Evolutionary conservation across 92 coral and sea anemone species (phyloP).

Genomic region (Phenganax marumi): DNA sequence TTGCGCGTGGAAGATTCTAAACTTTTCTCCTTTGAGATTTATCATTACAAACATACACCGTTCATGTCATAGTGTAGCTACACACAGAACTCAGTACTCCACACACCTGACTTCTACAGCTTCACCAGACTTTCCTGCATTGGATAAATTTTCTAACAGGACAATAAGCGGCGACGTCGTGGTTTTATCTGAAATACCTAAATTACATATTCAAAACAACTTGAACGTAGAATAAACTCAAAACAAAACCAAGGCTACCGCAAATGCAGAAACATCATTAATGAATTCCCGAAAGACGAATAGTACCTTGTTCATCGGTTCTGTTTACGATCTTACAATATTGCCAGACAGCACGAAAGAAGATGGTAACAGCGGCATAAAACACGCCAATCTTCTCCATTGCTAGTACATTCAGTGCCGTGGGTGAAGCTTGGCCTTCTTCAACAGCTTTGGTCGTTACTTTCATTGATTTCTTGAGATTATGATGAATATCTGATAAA

Average conservation of each 20-base stretch:
- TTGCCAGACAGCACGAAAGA: slow-evolving; percentile 95
- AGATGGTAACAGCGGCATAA: slow-evolving; percentile 76
- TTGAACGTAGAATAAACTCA: background rate
- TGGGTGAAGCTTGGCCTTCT: slow-evolving; percentile 47
- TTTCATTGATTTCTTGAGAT: slow-evolving; percentile 79
- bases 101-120: slow-evolving; percentile 29
- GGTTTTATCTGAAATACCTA: slow-evolving; percentile 33
- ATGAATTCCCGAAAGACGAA: background rate
- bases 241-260: background rate
- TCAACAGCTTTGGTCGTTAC: slow-evolving; percentile 59
- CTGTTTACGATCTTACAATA: slow-evolving; percentile 84
- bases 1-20: no score
- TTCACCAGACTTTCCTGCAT: slow-evolving; percentile 32
- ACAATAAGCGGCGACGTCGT: slow-evolving; percentile 37
- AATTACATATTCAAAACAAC: background rate
- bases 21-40: no score
- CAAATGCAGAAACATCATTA: background rate
- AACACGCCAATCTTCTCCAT: slow-evolving; percentile 86
- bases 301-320: slow-evolving; percentile 68
- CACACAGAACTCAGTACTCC: no score
- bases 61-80: no score
- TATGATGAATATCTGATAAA: slow-evolving; percentile 80
- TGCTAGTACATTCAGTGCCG: slow-evolving; percentile 36
- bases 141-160: slow-evolving; percentile 44
- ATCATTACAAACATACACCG: no score